Conservation (phyloP, 2,888 invertebrate species). For the Amaurobius ferox region DNA sequence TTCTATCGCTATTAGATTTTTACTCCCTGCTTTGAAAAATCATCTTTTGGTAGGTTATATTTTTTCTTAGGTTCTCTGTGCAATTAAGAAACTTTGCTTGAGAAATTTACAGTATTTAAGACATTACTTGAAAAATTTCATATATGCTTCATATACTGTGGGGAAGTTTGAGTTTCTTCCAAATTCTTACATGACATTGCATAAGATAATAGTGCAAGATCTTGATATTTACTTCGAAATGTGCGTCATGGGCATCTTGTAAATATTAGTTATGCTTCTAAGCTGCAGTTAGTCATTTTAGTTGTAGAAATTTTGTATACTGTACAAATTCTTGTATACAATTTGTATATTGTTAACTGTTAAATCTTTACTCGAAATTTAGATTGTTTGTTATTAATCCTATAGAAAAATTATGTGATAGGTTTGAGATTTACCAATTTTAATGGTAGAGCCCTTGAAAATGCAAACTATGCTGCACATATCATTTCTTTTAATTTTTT, state of each 20-base stretch:
- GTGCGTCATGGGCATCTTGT: background rate
- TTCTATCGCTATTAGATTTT: no score
- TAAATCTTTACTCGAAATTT: conserved; percentile 16
- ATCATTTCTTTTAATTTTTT: no score
- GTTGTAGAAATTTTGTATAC: conserved; percentile 45
- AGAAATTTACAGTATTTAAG: background rate
- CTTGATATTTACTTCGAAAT: background rate
- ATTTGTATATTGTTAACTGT: conserved; percentile 44
- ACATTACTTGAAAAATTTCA: background rate
- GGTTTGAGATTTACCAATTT: background rate
- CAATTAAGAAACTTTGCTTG: background rate
- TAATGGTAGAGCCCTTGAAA: background rate
- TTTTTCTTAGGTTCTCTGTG: no score
- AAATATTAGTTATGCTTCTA: conserved; percentile 11
- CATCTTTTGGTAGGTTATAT: no score
- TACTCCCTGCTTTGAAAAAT: no score
- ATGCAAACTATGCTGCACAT: no score
- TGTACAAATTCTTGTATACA: conserved; percentile 27
- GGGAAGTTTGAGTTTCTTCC: background rate
- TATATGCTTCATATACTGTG: background rate
- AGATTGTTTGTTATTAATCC: background rate
- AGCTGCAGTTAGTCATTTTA: conserved; percentile 2
- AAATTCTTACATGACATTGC: background rate
- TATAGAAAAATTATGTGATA: conserved; percentile 1
- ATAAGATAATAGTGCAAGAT: background rate